Evolutionary conservation across 2,797 vertebrate species (phyloP).

Genomic region (Atherinosoma microstoma): DNA sequence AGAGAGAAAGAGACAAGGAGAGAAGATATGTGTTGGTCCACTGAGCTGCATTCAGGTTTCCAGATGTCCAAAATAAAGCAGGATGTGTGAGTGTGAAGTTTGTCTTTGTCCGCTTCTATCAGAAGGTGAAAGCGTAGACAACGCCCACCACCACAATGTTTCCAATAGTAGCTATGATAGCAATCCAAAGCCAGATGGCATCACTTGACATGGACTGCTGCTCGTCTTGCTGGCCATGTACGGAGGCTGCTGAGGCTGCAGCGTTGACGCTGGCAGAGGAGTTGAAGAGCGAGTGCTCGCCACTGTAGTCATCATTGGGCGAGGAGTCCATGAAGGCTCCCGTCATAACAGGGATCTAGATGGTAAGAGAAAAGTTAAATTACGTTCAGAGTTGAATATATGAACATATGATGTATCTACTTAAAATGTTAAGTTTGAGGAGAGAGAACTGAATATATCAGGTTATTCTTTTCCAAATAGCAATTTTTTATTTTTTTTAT

Average conservation of each 20-base stretch:
- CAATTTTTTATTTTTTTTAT: too few relatives aligned
- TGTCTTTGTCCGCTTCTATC: constrained; percentile 60
- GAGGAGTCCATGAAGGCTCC: constrained; percentile 98
- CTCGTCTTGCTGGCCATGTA: constrained; percentile 89
- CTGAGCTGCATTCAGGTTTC: constrained; percentile 42
- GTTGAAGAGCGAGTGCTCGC: constrained; percentile 96
- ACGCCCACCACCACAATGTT: constrained; percentile 98
- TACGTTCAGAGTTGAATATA: neutral
- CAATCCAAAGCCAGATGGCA: constrained; percentile 97
- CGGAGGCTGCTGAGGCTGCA: constrained; percentile 78
- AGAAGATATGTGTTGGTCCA: constrained; percentile 30
- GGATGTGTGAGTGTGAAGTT: constrained; percentile 18
- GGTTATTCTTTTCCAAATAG: neutral
- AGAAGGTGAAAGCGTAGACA: constrained; percentile 98
- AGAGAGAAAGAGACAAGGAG: constrained; percentile 11
- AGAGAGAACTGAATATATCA: neutral
- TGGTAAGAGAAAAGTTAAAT: neutral
- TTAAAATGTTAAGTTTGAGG: neutral
- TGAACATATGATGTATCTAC: too few relatives aligned
- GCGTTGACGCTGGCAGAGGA: constrained; percentile 93
- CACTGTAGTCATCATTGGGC: constrained; percentile 94
- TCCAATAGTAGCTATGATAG: constrained; percentile 96
- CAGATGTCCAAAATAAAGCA: constrained; percentile 33
- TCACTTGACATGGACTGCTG: constrained; percentile 91
- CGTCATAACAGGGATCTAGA: constrained; percentile 96